These are phyloP conservation scores for Taeniopygia guttata DNA, from an alignment of 2,797 vertebrate species.

Conservation along the genomic window DNA sequence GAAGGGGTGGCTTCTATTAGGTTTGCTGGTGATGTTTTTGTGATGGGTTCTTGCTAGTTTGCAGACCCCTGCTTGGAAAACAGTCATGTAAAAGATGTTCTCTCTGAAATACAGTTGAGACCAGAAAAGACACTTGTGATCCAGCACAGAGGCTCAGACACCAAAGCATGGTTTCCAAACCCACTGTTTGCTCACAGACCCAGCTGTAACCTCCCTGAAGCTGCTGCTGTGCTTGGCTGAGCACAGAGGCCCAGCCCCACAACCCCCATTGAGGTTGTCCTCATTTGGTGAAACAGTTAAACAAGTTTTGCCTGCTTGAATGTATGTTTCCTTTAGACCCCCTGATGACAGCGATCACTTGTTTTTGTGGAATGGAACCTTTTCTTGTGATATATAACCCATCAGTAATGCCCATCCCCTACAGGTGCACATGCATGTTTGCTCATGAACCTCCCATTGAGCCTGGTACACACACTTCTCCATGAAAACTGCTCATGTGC, in stretches of 20 bases:
- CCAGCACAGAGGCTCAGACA: neutral
- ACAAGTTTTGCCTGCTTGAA: neutral
- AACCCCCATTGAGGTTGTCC: neutral
- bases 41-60: neutral
- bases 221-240: neutral
- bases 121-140: neutral
- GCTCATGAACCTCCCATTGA: neutral
- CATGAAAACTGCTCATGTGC: neutral
- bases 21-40: neutral
- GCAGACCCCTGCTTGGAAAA: neutral
- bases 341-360: neutral
- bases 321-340: neutral
- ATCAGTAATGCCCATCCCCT: neutral
- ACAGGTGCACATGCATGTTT: accelerated
- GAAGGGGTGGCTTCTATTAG: neutral
- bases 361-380: neutral
- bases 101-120: neutral
- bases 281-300: neutral
- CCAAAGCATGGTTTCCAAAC: neutral
- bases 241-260: neutral
- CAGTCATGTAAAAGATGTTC: neutral
- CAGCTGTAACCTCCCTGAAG: neutral
- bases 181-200: neutral
- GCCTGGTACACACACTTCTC: neutral
- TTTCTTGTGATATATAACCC: neutral